A percentile compares a stretch with the other conserved stretches of the same genome.
These are phyloP conservation scores for Loris lydekkerianus DNA, from an alignment of 2,797 vertebrate species.

Conservation along the genomic window DNA sequence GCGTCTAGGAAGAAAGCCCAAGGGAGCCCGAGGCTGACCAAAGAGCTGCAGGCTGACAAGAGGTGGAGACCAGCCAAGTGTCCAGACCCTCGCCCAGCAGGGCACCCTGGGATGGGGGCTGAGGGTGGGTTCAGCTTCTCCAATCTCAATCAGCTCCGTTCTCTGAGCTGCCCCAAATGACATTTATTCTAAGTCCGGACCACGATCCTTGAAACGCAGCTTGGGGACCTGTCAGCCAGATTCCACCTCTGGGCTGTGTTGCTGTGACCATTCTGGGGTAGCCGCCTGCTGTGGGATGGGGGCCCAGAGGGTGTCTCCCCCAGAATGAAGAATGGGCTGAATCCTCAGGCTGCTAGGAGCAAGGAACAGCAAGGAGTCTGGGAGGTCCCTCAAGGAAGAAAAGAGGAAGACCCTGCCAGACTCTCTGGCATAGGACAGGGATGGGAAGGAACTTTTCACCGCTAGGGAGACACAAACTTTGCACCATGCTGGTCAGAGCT, in stretches of 20 bases:
- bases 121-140: not conserved
- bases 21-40: slow-evolving; percentile 63
- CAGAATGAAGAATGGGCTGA: not conserved
- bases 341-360: not conserved
- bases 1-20: slow-evolving; percentile 68
- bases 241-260: not conserved
- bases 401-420: not conserved
- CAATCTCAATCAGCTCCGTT: not conserved
- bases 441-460: fast-evolving
- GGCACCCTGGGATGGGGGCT: not conserved
- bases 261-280: not conserved
- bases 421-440: fast-evolving
- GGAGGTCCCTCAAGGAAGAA: not conserved
- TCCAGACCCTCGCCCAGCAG: slow-evolving; percentile 7
- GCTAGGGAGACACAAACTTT: not conserved
- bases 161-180: not conserved
- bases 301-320: not conserved
- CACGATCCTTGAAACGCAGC: not conserved
- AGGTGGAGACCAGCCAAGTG: slow-evolving; percentile 61
- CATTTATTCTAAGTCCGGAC: not conserved
- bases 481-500: not conserved
- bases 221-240: not conserved
- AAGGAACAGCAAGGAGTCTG: not conserved
- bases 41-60: slow-evolving; percentile 47
- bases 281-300: not conserved